Evolutionary conservation across 2,113 vertebrate species (phyloP).

Genomic region (Cryptomyrus ogoouensis): DNA sequence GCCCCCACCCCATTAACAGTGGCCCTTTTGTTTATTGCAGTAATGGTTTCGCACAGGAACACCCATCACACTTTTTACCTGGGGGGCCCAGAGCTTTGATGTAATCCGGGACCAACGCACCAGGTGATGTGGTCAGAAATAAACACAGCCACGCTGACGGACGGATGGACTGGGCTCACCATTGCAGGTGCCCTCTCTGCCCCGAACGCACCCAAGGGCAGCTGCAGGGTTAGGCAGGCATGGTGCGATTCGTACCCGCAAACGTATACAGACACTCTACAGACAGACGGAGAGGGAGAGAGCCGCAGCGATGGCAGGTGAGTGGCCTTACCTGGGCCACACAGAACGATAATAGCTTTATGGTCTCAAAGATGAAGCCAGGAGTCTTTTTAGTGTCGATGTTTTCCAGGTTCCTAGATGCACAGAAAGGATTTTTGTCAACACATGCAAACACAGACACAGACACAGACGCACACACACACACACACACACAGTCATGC

Average conservation of each 20-base stretch:
- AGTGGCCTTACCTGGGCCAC: conserved; percentile 62
- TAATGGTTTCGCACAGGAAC: not conserved
- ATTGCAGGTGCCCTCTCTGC: not conserved
- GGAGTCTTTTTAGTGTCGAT: conserved; percentile 69
- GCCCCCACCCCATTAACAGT: not conserved
- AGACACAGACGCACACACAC: not conserved
- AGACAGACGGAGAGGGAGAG: not conserved
- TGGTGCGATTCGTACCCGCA: not conserved
- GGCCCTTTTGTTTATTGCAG: not conserved
- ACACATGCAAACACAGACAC: not conserved
- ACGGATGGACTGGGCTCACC: not conserved
- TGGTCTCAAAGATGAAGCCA: conserved; percentile 69
- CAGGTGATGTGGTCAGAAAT: not conserved
- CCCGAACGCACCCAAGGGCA: not conserved
- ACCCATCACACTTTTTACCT: not conserved
- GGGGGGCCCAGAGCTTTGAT: not conserved
- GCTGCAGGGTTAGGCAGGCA: not conserved
- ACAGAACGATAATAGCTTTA: conserved; percentile 68
- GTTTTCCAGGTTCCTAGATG: conserved; percentile 78
- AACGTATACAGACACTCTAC: not conserved
- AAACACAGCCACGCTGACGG: not conserved
- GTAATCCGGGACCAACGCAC: not conserved
- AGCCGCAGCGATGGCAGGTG: too few relatives aligned
- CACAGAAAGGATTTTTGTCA: not conserved
- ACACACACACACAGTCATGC: not conserved